Evolutionary conservation across 2,797 vertebrate genomes (phyloP), one percentile per base, ranked within the genome.

Genomic region (Dryobates pubescens): DNA sequence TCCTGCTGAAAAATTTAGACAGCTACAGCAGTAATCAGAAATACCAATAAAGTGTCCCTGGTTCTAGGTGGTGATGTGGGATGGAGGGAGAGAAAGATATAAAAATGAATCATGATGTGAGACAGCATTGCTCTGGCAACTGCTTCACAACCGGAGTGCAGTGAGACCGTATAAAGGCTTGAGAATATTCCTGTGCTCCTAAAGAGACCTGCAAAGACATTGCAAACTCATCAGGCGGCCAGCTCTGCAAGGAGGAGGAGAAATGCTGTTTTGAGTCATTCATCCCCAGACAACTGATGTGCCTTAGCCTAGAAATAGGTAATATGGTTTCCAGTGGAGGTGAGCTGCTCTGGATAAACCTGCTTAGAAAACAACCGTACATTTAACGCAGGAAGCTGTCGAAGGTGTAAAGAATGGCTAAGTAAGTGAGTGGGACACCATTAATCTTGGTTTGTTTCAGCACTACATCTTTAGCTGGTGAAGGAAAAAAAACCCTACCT

Each of bases 61-160:
- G 97, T 97, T 96, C 96, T 97, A 88, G 89, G 96, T 95, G 95
- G 97, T 97, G 97, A 97, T 97, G 95, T 97, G 97, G 97, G 97
- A 96, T 97, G 95, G 96, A 96, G 95, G 96, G 96, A 97, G 93
- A 97, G 96, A 96, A 96, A 97, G 97, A 97, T 97, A 98, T 98
- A 98, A 98, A 98, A 98, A 97, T 98, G 97, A 98, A 98, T 98
- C 97, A 98, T 97, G 97, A 97, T 95, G 96, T 96, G 69, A 96
- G 97, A 94, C 95, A 95, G 94, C 94, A 98, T 96, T 96, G 96
- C 95, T 97, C 96, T 90, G 96, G 97, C 97, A 97, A 97, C 97
- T 94, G 94, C 95, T 97, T 98, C 97, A 96, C 96, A 97, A 96
- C 96, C 96, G 38, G 94, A 97, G 94, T 74, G 96, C 95, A 94